These are phyloP conservation scores for Trichopoda pennipes DNA, from an alignment of 2,888 invertebrate genomes.

Conservation along the genomic window DNA sequence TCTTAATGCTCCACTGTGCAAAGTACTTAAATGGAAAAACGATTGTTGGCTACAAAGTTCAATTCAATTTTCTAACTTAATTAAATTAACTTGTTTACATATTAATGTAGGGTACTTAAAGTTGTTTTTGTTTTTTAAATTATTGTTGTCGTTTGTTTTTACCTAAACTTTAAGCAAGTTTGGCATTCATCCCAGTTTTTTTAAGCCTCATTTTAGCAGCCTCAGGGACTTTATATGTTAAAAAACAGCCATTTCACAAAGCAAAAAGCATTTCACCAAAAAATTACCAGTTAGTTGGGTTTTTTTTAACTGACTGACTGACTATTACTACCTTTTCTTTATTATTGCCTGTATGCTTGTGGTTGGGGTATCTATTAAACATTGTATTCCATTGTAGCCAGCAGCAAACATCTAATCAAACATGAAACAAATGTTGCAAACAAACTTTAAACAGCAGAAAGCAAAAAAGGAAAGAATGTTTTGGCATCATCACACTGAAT, in stretches of 20 bases:
- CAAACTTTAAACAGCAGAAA: not conserved
- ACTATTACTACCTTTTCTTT: conserved; percentile 36
- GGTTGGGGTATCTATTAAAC: conserved; percentile 24
- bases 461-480: conserved; percentile 46
- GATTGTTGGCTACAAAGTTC: too few species aligned
- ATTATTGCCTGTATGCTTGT: conserved; percentile 11
- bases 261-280: conserved; percentile 50
- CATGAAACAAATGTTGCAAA: conserved; percentile 59
- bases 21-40: too few species aligned
- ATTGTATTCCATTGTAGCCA: conserved; percentile 4
- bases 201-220: conserved; percentile 49
- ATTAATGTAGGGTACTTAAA: conserved; percentile 30
- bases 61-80: not conserved
- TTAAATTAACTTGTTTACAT: conserved; percentile 1
- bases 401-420: conserved; percentile 53
- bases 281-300: conserved; percentile 60
- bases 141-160: too few species aligned
- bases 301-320: conserved; percentile 5
- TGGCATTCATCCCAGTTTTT: conserved; percentile 51
- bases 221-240: conserved; percentile 41
- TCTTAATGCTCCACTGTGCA: too few species aligned
- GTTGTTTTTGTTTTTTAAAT: conserved; percentile 12
- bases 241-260: conserved; percentile 1
- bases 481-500: conserved; percentile 39
- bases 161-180: too few species aligned